Evolutionary conservation across 2,797 vertebrate species (phyloP).

Genomic region (Bovichtus variegatus): DNA sequence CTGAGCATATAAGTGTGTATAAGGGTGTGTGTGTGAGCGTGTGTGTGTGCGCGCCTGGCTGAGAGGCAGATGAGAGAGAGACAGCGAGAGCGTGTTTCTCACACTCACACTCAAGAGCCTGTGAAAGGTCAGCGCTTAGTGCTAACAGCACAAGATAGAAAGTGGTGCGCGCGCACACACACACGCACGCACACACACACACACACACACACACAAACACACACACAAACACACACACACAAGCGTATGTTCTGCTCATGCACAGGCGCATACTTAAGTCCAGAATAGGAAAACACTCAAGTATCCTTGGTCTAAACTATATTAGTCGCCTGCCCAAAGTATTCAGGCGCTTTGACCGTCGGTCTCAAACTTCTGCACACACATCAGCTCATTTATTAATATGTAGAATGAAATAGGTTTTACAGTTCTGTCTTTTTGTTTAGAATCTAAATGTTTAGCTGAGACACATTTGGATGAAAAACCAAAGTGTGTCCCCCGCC

Average conservation of each 20-base stretch:
- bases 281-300: conserved; percentile 75
- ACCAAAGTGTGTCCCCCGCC: conserved; percentile 34
- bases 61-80: conserved; percentile 83
- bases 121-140: conserved; percentile 88
- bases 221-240: conserved; percentile 38
- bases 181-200: conserved; percentile 26
- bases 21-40: conserved; percentile 37
- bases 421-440: conserved; percentile 24
- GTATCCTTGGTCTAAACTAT: conserved; percentile 55
- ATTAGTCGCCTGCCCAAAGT: conserved; percentile 42
- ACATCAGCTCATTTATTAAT: conserved; percentile 5
- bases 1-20: conserved; percentile 43
- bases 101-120: conserved; percentile 91
- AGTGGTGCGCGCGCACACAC: conserved; percentile 31
- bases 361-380: not conserved
- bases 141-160: conserved; percentile 83
- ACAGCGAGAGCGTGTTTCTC: conserved; percentile 92
- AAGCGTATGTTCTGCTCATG: conserved; percentile 37
- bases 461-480: conserved; percentile 49
- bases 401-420: not conserved
- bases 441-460: conserved; percentile 19
- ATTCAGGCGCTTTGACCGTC: conserved; percentile 24
- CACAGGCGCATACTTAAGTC: conserved; percentile 65
- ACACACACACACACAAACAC: conserved; percentile 27
- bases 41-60: conserved; percentile 48